Percentiles rank a stretch among this genome's conserved stretches.
Conservation (phyloP, 2,113 vertebrate species). For the Ictidomys tridecemlineatus region DNA sequence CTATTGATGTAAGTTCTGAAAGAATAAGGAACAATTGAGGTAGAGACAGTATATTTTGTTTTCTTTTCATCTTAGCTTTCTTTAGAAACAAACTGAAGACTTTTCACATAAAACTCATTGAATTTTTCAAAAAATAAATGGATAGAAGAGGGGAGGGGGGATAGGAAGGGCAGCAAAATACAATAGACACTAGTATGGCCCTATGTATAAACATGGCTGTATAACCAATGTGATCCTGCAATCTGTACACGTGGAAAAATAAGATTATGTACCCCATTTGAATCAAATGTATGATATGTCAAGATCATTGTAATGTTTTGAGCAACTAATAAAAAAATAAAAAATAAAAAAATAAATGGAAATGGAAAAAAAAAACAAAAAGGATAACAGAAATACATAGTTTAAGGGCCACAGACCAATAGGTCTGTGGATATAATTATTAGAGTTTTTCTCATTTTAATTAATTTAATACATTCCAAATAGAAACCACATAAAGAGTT, state of each 20-base stretch:
- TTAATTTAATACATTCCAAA: constrained; percentile 21
- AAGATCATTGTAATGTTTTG: too few relatives aligned
- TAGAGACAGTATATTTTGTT: not conserved
- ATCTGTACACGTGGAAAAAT: too few relatives aligned
- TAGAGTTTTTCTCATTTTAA: not conserved
- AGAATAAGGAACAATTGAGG: not conserved
- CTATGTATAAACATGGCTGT: too few relatives aligned
- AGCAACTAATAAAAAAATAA: too few relatives aligned
- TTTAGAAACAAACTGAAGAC: not conserved
- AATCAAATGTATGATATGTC: too few relatives aligned
- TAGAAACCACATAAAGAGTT: not conserved
- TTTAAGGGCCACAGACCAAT: not conserved
- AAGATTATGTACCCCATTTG: too few relatives aligned
- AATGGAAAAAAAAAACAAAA: not conserved
- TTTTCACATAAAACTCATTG: not conserved
- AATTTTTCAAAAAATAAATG: not conserved
- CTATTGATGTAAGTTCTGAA: not conserved
- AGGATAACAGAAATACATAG: not conserved
- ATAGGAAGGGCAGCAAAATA: too few relatives aligned
- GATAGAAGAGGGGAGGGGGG: too few relatives aligned
- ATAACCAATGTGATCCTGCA: too few relatives aligned
- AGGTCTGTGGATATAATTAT: not conserved
- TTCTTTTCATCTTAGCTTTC: not conserved
- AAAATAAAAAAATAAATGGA: not conserved
- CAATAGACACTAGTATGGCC: too few relatives aligned